phyloP scores from a whole-genome alignment of 2,797 vertebrate genomes.

The Catamblyrhynchus diadema region DNA sequence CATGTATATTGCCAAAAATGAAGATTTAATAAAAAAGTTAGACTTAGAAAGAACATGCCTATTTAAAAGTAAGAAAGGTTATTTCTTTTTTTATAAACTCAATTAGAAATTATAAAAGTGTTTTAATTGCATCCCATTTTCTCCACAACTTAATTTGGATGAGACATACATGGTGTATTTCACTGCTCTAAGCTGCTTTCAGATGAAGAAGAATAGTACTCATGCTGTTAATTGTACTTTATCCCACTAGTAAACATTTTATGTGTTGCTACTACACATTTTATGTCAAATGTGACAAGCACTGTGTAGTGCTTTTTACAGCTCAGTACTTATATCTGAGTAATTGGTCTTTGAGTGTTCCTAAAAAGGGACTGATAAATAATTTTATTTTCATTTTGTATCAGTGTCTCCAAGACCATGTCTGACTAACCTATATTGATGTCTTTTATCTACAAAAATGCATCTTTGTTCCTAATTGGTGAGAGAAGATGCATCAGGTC shows the following conservation, averaged over 20 bases:
- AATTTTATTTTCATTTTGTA: slow-evolving; percentile 74
- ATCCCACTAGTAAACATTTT: background rate
- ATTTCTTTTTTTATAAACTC: background rate
- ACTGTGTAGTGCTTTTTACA: background rate
- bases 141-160: background rate
- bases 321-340: background rate
- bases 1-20: background rate
- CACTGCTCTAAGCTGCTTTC: background rate
- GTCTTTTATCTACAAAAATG: slow-evolving; percentile 57
- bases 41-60: background rate
- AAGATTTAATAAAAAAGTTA: background rate
- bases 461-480: background rate
- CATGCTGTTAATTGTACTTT: background rate
- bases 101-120: background rate
- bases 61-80: background rate
- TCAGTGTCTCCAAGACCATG: slow-evolving; percentile 71
- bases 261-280: background rate
- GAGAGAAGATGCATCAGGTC: background rate
- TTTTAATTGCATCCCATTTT: background rate
- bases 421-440: slow-evolving; percentile 77
- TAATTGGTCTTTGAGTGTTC: slow-evolving; percentile 60
- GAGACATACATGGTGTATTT: background rate
- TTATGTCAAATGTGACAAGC: background rate
- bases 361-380: slow-evolving; percentile 66
- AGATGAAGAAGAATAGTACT: background rate